A percentile compares a stretch with the other conserved stretches of the same genome.
phyloP scores from a whole-genome alignment of 2,797 vertebrate species.

The Crenuchus spilurus region DNA sequence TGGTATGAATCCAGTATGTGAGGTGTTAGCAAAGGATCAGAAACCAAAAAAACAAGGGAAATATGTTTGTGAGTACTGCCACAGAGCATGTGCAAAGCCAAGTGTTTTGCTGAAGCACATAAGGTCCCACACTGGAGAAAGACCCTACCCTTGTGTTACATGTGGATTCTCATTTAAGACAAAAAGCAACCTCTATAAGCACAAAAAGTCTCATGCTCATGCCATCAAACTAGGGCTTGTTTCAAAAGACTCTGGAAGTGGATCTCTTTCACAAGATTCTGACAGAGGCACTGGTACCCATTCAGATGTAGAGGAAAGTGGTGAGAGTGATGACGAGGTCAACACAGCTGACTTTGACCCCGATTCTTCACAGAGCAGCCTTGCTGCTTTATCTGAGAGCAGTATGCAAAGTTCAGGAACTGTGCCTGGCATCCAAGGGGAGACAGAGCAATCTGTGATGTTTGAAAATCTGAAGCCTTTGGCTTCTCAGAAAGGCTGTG shows the following conservation, averaged over 20 bases:
- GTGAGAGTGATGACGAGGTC: conserved; percentile 93
- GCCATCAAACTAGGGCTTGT: conserved; percentile 95
- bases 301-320: conserved; percentile 92
- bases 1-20: conserved; percentile 86
- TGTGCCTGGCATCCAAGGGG: conserved; percentile 71
- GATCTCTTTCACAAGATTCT: conserved; percentile 90
- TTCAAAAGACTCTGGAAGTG: conserved; percentile 84
- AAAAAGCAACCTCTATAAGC: conserved; percentile 99
- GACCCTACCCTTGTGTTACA: conserved; percentile 94
- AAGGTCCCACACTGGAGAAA: conserved; percentile 96
- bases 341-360: conserved; percentile 83
- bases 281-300: conserved; percentile 89
- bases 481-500: conserved; percentile 70
- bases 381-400: conserved; percentile 76
- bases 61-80: conserved; percentile 96
- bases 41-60: conserved; percentile 97
- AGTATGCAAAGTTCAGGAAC: conserved; percentile 75
- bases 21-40: conserved; percentile 88
- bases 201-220: conserved; percentile 98
- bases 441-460: conserved; percentile 61
- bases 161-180: conserved; percentile 99
- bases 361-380: conserved; percentile 82
- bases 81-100: conserved; percentile 94
- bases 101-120: conserved; percentile 98
- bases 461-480: conserved; percentile 73